phyloP scores from a whole-genome alignment of 2,888 invertebrate genomes.

The Cecidostiba fungosa region DNA sequence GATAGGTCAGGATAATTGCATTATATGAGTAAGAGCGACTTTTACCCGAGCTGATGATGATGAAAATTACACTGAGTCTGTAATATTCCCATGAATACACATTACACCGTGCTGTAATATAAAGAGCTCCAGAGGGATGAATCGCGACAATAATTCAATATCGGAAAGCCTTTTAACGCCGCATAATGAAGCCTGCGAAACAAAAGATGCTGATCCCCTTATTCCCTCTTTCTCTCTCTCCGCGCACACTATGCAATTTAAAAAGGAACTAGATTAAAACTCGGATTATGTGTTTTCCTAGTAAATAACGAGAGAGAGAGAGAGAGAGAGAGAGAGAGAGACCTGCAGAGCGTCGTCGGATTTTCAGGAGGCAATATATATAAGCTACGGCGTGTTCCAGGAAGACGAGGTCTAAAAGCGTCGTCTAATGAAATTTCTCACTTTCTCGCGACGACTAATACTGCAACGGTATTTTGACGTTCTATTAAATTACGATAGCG shows the following conservation, averaged over 20 bases:
- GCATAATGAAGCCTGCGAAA: conserved; percentile 58
- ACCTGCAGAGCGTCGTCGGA: too few species aligned
- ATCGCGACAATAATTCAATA: conserved; percentile 60
- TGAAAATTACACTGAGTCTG: conserved; percentile 33
- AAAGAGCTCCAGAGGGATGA: conserved; percentile 46
- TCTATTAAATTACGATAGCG: conserved; percentile 24
- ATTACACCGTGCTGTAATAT: conserved; percentile 55
- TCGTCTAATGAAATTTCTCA: neutral
- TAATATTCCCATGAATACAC: conserved; percentile 57
- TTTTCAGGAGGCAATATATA: too few species aligned
- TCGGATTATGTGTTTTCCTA: conserved; percentile 26
- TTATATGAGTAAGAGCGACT: neutral
- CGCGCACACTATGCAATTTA: neutral
- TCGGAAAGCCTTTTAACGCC: conserved; percentile 55
- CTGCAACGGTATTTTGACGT: neutral
- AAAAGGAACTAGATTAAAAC: conserved; percentile 51
- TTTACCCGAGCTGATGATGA: neutral
- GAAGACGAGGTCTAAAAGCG: too few species aligned
- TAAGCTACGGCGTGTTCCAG: too few species aligned
- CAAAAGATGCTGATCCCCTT: conserved; percentile 57
- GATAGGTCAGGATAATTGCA: conserved; percentile 9
- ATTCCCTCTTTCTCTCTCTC: conserved; percentile 2
- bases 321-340: too few species aligned
- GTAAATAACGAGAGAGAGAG: too few species aligned
- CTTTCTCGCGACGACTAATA: neutral